Evolutionary conservation across 2,888 invertebrate species (phyloP).

Genomic region (Tolmerus cingulatus): DNA sequence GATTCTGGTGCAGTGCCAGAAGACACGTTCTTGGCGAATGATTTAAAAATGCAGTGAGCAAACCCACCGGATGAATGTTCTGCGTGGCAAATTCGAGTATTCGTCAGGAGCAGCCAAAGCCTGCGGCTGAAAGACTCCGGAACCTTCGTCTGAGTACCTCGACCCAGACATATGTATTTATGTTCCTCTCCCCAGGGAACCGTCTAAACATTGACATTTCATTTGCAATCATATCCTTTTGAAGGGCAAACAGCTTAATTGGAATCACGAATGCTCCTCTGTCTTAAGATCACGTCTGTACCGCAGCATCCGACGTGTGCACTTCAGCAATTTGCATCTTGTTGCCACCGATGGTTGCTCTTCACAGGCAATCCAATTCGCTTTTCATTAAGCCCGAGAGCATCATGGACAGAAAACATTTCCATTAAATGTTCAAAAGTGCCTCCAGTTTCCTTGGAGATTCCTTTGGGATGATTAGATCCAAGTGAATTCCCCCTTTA

Average conservation of each 20-base stretch:
- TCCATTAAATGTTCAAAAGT: background rate
- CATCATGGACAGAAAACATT: background rate
- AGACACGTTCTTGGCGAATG: background rate
- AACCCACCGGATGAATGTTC: background rate
- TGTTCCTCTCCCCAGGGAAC: background rate
- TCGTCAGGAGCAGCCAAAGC: background rate
- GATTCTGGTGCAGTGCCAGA: background rate
- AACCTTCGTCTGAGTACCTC: background rate
- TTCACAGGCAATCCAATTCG: background rate
- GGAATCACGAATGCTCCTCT: background rate
- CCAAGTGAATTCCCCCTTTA: background rate
- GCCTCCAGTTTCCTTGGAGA: background rate
- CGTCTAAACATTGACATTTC: conserved; percentile 21
- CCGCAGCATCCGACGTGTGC: background rate
- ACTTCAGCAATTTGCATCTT: background rate
- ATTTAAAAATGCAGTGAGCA: background rate
- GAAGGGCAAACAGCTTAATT: background rate
- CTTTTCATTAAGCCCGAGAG: background rate
- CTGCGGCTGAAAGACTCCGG: background rate
- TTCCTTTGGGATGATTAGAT: background rate
- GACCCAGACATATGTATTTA: background rate
- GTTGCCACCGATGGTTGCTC: background rate
- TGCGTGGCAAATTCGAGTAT: background rate
- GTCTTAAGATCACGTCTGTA: background rate
- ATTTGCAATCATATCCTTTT: conserved; percentile 20